These are phyloP conservation scores for Hyposoter didymator DNA, from an alignment of 2,888 invertebrate genomes.

Conservation along the genomic window DNA sequence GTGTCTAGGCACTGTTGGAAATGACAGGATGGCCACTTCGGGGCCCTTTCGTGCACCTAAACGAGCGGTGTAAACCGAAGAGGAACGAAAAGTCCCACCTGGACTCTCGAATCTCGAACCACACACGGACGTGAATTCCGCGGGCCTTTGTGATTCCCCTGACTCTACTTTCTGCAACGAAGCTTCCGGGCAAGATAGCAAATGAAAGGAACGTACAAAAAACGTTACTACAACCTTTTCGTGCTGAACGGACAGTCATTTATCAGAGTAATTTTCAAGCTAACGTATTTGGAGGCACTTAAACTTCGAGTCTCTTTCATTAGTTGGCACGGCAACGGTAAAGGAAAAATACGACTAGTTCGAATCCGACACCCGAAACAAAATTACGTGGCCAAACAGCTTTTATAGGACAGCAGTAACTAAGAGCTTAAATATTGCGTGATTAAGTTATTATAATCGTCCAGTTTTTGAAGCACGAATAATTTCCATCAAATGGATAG, in stretches of 20 bases:
- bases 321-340: not conserved
- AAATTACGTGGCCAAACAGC: conserved; percentile 6
- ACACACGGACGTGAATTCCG: conserved; percentile 25
- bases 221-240: not conserved
- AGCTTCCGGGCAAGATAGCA: conserved; percentile 25
- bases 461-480: conserved; percentile 6
- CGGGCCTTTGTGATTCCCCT: conserved; percentile 45
- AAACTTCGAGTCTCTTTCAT: not conserved
- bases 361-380: not conserved
- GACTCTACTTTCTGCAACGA: conserved; percentile 13
- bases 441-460: conserved; percentile 20
- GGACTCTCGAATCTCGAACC: conserved; percentile 54
- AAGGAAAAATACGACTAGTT: not conserved
- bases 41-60: conserved; percentile 72
- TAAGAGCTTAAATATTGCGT: conserved; percentile 27
- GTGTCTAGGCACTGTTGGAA: conserved; percentile 59
- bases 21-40: conserved; percentile 73
- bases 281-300: not conserved
- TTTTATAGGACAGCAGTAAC: not conserved
- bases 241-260: not conserved
- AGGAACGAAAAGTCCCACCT: conserved; percentile 58
- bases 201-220: conserved; percentile 10
- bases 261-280: not conserved
- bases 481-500: not conserved
- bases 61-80: conserved; percentile 68